Percentiles rank a stretch among this genome's conserved stretches.
phyloP scores from a whole-genome alignment of 2,797 vertebrate species.

The Oreortyx pictus region DNA sequence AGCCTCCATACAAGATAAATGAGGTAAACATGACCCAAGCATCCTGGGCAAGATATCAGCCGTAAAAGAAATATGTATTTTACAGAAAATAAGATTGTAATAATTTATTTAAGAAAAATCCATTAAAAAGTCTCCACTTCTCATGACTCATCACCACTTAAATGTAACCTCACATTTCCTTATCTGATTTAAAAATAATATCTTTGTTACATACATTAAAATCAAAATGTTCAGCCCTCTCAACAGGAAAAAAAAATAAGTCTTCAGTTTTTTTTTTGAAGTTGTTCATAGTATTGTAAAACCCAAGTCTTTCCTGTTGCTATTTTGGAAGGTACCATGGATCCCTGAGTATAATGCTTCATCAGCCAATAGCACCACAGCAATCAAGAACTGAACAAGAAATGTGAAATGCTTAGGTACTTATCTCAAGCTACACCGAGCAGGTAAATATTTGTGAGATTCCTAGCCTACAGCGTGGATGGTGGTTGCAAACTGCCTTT shows the following conservation, averaged over 20 bases:
- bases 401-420: background rate
- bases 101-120: background rate
- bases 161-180: background rate
- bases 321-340: background rate
- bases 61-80: background rate
- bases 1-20: background rate
- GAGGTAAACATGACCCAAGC: background rate
- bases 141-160: too few species aligned
- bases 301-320: background rate
- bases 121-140: background rate
- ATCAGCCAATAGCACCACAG: background rate
- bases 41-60: background rate
- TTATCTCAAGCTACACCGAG: background rate
- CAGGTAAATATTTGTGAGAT: background rate
- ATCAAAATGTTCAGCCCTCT: background rate
- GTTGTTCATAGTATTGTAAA: background rate
- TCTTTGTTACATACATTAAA: background rate
- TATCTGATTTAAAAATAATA: background rate
- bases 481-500: background rate
- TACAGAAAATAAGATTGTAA: background rate
- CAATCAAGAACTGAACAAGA: background rate
- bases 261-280: background rate
- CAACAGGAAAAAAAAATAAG: background rate
- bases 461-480: background rate
- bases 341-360: background rate